These are phyloP conservation scores for Smutsia gigantea DNA, from an alignment of 2,797 vertebrate species.

Conservation along the genomic window DNA sequence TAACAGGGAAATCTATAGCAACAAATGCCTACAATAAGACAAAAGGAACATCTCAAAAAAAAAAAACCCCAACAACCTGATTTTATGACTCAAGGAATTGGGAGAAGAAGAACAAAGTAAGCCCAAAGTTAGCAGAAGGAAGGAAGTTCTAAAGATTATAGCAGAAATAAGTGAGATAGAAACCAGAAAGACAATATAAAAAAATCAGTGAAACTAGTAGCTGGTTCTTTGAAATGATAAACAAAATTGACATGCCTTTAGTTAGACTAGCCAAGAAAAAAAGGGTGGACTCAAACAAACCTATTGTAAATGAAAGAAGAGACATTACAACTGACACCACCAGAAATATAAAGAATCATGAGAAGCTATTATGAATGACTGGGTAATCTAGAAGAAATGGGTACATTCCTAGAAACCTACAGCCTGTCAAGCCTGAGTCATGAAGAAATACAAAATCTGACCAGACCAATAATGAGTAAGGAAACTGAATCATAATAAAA, in stretches of 20 bases:
- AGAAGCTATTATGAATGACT: not conserved
- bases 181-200: not conserved
- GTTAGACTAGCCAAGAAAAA: not conserved
- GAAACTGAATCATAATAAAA: not conserved
- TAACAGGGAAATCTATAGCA: not conserved
- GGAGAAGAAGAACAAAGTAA: not conserved
- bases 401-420: not conserved
- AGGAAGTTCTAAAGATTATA: not conserved
- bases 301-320: not conserved
- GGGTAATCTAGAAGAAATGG: not conserved
- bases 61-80: not conserved
- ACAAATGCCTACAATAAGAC: not conserved
- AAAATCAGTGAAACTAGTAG: not conserved
- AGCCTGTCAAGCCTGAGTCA: not conserved
- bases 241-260: not conserved
- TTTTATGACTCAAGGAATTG: not conserved
- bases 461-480: not conserved
- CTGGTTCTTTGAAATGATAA: not conserved
- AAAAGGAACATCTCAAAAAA: not conserved
- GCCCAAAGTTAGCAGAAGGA: not conserved
- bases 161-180: not conserved
- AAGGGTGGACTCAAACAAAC: not conserved
- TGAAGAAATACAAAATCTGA: not conserved
- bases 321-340: not conserved
- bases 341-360: not conserved